Evolutionary conservation across 2,797 vertebrate genomes (phyloP), one percentile per base, ranked within the genome.

Genomic region (Lagorchestes hirsutus): DNA sequence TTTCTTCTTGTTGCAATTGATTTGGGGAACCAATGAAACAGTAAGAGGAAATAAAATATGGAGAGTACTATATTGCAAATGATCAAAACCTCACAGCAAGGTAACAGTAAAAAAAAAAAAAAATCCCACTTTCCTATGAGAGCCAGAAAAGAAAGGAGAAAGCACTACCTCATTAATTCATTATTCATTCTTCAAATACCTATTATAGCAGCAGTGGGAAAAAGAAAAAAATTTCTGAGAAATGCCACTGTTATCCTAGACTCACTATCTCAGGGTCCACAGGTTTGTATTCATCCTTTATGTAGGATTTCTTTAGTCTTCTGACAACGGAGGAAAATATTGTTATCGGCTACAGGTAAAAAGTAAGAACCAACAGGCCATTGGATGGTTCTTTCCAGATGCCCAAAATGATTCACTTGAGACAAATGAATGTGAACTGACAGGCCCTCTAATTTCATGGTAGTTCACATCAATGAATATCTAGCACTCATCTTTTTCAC

Each of bases 121-220:
- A 40, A 96, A 96, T 58, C 92, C 95, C 31, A 74, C 91, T 93
- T 95, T 95, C 87, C 57, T 67, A 74, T 10, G 92, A 40, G 58
- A 93, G 94, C 29, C 74, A 40, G 93, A 94, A 95, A 27, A 12
- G 87, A 52, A 93, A 95, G 55, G 93, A 18, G 12, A 90, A 94
- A 50, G 18, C 93, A 28, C 97, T 95, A 95, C 56, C 56, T 93
- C 93, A 96, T 96, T 96, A 93, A 92, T 96, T 59, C 56, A 56
- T 92, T 93, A 54, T 90, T 95, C 90, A 94, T 27, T 93, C 16
- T 46, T 93, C 34, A 95, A 95, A 96, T 93, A 92, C 93, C 34
- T 92, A 27, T 87, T 46, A 56, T 8, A 92, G 22, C 9, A 87
- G 40, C 74, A 87, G 40, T 24, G 22, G 12, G 40, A 27, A 46